Conservation (phyloP, 1,140 invertebrate genomes). For the Trichoplusia ni region DNA sequence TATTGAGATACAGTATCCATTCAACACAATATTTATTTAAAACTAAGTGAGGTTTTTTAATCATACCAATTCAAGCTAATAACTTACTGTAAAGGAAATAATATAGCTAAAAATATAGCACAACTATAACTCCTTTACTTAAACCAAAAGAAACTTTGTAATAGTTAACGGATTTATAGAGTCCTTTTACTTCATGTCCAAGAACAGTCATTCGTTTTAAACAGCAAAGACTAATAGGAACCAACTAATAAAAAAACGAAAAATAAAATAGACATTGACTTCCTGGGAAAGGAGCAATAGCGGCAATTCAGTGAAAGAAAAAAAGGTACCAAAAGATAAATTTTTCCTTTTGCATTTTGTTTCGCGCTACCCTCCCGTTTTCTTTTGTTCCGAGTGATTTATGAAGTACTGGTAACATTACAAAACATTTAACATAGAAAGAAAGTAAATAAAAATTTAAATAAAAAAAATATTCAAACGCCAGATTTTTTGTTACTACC, state of each 20-base stretch:
- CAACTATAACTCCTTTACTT: too few relatives aligned
- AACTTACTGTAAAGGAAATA: too few relatives aligned
- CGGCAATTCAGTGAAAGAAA: constrained; percentile 45
- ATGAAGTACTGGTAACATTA: constrained; percentile 62
- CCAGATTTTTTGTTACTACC: not conserved
- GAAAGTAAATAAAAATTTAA: constrained; percentile 52
- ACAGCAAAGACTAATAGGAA: constrained; percentile 9
- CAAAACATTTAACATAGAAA: constrained; percentile 66
- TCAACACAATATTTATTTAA: too few relatives aligned
- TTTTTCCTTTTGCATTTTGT: constrained; percentile 64
- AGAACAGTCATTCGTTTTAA: constrained; percentile 3
- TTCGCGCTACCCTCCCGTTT: constrained; percentile 47
- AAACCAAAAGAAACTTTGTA: too few relatives aligned
- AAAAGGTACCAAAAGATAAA: constrained; percentile 55
- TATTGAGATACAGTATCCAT: too few relatives aligned
- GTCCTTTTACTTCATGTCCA: not conserved
- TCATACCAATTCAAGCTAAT: too few relatives aligned
- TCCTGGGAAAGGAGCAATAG: constrained; percentile 55
- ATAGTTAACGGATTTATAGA: too few relatives aligned
- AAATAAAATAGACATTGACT: constrained; percentile 45
- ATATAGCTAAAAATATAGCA: too few relatives aligned
- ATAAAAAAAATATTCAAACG: constrained; percentile 47
- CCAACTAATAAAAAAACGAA: constrained; percentile 21
- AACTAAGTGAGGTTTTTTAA: too few relatives aligned
- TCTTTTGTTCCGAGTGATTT: constrained; percentile 70